Evolutionary conservation across 2,797 vertebrate genomes (phyloP), one percentile per base, ranked within the genome.

Genomic region (Gila robusta): DNA sequence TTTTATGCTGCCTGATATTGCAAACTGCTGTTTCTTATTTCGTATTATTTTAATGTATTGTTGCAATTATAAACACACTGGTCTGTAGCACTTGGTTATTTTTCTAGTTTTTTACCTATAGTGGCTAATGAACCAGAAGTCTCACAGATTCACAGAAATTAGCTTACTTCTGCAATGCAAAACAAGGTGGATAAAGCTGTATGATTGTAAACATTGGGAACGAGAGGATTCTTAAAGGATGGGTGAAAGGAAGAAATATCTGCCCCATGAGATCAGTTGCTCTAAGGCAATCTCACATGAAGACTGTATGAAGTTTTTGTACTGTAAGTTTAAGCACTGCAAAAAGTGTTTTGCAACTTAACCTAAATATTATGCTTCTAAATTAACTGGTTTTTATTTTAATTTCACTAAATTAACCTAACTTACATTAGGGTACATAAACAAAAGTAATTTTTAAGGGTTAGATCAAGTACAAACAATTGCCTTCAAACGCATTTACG

Each of bases 151-250:
- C 6, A 66, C 14, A 32, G 0, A 17, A 66, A 66, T 32, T 66
- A 32, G 28, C 64, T 32, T 16, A 32, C 62, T 32, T 66, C 14
- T 32, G 64, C 28, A 17, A 32, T 8, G 16, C 28, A 17, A 66
- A 66, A 32, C 32, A 17, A 66, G 28, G 64, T 66, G 64, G 64
- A 8, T 32, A 12, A 12, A 74, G 47, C 71, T 9, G 59, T 12
- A 47, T 35, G 39, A 26, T n/a, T 73, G 56, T n/a, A n/a, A n/a
- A 11, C 7, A 7, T 1, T 21, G 41, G 32, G 17, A 77, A 76
- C 39, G 41, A 83, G 59, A 77, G 6, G 37, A 28, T 78, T 70
- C 62, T 78, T 74, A 44, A 41, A 73, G 39, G 28, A 59, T 41
- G 2, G 17, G 4, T 56, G 73, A 39, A 6, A 12, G 23, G 14